These are phyloP conservation scores for Alloplasta piceator DNA, from an alignment of 2,888 invertebrate species.

Conservation along the genomic window DNA sequence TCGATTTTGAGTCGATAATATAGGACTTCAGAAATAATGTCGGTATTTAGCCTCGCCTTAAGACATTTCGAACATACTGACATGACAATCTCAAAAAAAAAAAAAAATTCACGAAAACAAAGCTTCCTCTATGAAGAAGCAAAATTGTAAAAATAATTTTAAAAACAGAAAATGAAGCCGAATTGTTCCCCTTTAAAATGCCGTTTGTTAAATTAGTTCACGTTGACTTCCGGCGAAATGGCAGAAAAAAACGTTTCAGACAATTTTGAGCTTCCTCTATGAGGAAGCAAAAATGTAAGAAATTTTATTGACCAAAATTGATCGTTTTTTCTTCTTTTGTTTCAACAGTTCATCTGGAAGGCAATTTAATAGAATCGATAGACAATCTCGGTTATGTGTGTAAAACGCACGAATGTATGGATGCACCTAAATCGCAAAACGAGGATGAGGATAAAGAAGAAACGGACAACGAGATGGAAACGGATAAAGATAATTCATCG, in stretches of 20 bases:
- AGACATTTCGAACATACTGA: too few relatives aligned
- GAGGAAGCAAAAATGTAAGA: background rate
- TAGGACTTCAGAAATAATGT: too few relatives aligned
- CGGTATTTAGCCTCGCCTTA: too few relatives aligned
- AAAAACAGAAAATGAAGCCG: too few relatives aligned
- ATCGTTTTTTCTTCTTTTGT: constrained; percentile 15
- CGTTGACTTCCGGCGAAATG: too few relatives aligned
- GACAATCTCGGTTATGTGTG: constrained; percentile 74
- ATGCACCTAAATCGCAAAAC: constrained; percentile 44
- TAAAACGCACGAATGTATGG: constrained; percentile 73
- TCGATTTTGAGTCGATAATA: too few relatives aligned
- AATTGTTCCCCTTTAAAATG: too few relatives aligned
- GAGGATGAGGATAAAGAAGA: constrained; percentile 72
- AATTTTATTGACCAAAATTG: constrained; percentile 5
- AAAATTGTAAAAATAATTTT: background rate
- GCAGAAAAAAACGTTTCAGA: too few relatives aligned
- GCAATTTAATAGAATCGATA: constrained; percentile 73
- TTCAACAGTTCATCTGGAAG: constrained; percentile 75
- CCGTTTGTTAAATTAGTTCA: too few relatives aligned
- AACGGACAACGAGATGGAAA: constrained; percentile 75
- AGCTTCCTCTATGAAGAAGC: background rate
- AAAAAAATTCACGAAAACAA: constrained; percentile 2
- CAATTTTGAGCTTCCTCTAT: too few relatives aligned
- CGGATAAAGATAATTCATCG: constrained; percentile 74
- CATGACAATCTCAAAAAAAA: background rate